These are phyloP conservation scores for Anolis sagrei DNA, from an alignment of 2,113 vertebrate genomes.

Conservation along the genomic window DNA sequence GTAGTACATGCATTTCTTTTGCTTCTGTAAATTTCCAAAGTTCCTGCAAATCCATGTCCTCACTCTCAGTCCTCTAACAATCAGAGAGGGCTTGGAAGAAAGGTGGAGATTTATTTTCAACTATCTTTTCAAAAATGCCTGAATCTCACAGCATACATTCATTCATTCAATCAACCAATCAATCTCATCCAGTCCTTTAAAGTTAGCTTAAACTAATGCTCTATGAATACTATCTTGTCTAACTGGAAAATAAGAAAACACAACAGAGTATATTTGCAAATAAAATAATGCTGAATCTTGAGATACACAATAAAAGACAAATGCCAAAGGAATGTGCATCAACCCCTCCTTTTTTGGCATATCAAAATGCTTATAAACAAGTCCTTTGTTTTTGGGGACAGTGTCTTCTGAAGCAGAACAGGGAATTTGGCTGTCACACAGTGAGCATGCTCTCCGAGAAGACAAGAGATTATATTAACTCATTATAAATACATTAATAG, in stretches of 20 bases:
- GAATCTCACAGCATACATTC: no score
- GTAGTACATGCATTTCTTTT: not conserved
- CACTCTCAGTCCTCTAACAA: not conserved
- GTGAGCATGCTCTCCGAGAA: not conserved
- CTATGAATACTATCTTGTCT: not conserved
- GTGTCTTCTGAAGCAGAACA: conserved; percentile 34
- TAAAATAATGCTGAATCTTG: conserved; percentile 13
- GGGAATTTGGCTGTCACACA: conserved; percentile 23
- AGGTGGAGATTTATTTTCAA: not conserved
- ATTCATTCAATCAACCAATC: no score
- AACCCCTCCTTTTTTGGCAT: not conserved
- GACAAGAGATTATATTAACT: not conserved
- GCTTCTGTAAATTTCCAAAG: not conserved
- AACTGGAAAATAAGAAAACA: not conserved
- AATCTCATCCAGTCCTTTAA: no score
- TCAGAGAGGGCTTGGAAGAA: not conserved
- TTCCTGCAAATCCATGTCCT: not conserved
- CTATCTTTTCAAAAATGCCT: no score
- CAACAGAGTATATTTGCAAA: not conserved
- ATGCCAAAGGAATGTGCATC: not conserved
- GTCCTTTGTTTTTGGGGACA: conserved; percentile 1
- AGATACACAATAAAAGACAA: not conserved
- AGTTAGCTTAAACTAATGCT: not conserved
- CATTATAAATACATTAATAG: not conserved
- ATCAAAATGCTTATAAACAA: not conserved